Base-by-base conservation (phyloP, 2,888 invertebrate genomes). In the Neoaliturus tenellus region DNA sequence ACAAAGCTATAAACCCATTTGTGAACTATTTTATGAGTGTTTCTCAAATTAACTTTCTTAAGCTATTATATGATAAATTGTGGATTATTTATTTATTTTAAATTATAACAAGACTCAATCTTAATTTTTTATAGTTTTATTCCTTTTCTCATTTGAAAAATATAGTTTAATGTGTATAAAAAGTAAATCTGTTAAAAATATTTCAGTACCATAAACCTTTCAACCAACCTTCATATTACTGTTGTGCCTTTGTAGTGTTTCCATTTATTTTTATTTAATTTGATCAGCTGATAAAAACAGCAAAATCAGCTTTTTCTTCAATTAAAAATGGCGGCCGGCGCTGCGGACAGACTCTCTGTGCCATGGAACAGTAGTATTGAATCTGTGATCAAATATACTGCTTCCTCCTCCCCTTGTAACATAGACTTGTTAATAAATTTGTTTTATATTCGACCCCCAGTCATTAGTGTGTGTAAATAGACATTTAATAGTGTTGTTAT, bases 361-460 rank as follows among this genome's bases (percentile, higher is more conserved):
- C 73, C 78, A 78, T 78, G 78, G 55, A 78, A 78, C 78, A 78
- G 78, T 78, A 33, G 28, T 75, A 48, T 75, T 48, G 23, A 17
- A 12, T 33, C 78, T 78, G 78, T 78, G 78, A 78, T 78, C 75
- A 44, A 69, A 69, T 39, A 69, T 69, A 39, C 35, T 80, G 55
- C 28, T 55, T 81, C 81, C 55, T 80, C 80, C 58, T n/a, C 31
- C 67, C 20, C 39, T 41, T 44, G 44, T 67, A 35, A 20, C 48
- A 81, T 62, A 71, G 44, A 81, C 81, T 78, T 78, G 78, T 78
- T 78, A 33, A 78, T 78, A 78, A 51, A 78, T 78, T 75, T 55
- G 78, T 78, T 78, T 78, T 51, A 78, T 78, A 78, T 44, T 28
- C 62, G 62, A 62, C 71, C 41, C n/a, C 75, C 44, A 78, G 78